A percentile compares a stretch with the other conserved stretches of the same genome.
These are phyloP conservation scores for Podocnemis expansa DNA, from an alignment of 2,113 vertebrate genomes.

Conservation along the genomic window DNA sequence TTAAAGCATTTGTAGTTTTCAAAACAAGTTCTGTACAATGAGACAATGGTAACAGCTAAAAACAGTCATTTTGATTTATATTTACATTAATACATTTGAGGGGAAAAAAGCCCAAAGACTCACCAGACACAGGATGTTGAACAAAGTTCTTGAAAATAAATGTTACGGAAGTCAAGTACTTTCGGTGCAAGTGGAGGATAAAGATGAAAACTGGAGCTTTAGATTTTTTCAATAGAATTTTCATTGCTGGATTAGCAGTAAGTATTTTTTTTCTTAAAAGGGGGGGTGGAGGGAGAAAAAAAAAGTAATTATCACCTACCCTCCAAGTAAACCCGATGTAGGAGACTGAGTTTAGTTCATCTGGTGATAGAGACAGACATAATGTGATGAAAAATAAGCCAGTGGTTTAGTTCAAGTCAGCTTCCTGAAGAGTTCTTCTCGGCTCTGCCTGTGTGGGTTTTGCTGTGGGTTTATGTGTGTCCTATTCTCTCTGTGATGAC, in stretches of 20 bases:
- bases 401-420: conserved; percentile 67
- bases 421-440: conserved; percentile 76
- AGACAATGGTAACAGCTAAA: background rate
- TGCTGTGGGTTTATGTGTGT: conserved; percentile 28
- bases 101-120: background rate
- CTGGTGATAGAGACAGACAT: background rate
- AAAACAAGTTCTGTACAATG: background rate
- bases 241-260: background rate
- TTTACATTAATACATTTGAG: background rate
- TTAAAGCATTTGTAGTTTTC: background rate
- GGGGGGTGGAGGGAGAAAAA: background rate
- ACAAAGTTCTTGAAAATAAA: conserved; percentile 32
- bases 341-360: background rate
- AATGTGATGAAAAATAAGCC: conserved; percentile 50
- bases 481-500: conserved; percentile 22
- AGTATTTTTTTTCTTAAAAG: background rate
- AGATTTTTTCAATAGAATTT: background rate
- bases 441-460: conserved; percentile 53
- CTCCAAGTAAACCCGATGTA: background rate
- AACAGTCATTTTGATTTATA: background rate
- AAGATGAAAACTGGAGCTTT: background rate
- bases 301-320: background rate
- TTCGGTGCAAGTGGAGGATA: background rate
- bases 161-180: conserved; percentile 32
- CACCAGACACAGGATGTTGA: conserved; percentile 63